Base-by-base conservation (phyloP, 1,140 invertebrate species). In the Aphaenogaster ashmeadi region DNA sequence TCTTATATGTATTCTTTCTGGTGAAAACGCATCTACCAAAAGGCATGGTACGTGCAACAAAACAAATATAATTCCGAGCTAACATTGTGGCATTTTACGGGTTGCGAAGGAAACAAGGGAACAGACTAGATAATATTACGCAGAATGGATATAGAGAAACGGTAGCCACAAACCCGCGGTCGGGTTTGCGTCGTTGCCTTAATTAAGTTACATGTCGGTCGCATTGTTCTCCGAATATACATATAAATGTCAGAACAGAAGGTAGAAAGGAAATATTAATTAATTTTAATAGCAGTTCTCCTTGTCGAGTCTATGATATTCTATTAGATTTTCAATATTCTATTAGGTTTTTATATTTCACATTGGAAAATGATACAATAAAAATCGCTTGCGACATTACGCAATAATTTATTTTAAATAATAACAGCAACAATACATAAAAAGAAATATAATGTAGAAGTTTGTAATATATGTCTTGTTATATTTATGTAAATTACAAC, bases 191-290 rank as follows among this genome's bases (percentile, higher is more conserved):
- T 95, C 94, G 95, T 95, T 95, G 94, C 92, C 94, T 95, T 95
- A 95, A 95, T 95, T 95, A 95, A 95, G 94, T 95, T 95, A 95
- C 94, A 94, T 93, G 92, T 92, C 88, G 92, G 91, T 93, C 92
- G 93, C 94, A 94, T 94, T 95, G 93, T 95, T 94, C 27, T 27
- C 93, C 90, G 81, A 89, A 88, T 87, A 89, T 93, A 80, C 78
- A 54, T 69, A 94, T 95, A 94, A 95, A 94, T 93, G 94, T 95
- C 94, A 94, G 92, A 91, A 92, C 80, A 83, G 93, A 93, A 92
- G 79, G 90, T 94, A 89, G 92, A 91, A 86, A 64, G 80, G 81
- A 81, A 80, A 89, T 94, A 95, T 95, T 95, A 94, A 94, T 94
- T 95, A 94, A 92, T 93, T 93, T 93, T 92, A 92, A 94, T 95